These are phyloP conservation scores for Vesta saturnalis DNA, from an alignment of 2,888 invertebrate genomes.

Conservation along the genomic window DNA sequence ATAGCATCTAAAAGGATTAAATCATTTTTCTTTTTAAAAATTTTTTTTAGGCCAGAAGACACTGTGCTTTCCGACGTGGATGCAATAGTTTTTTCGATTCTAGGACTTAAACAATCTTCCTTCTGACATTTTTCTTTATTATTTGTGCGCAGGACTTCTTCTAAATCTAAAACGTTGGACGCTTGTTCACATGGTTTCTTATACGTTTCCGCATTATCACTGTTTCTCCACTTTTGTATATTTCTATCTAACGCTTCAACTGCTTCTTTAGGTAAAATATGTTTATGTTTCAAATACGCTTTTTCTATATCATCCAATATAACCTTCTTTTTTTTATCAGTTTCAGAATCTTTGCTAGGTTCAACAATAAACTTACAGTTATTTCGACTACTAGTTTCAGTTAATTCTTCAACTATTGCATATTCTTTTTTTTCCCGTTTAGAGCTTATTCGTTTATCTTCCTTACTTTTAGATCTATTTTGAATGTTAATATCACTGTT, in stretches of 20 bases:
- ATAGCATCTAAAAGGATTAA: slow-evolving; percentile 4
- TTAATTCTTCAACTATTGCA: too few relatives aligned
- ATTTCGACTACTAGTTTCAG: too few relatives aligned
- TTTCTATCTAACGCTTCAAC: slow-evolving; percentile 7
- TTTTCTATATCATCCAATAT: slow-evolving; percentile 11
- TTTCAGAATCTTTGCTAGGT: not conserved
- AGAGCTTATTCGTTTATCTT: not conserved
- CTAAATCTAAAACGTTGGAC: not conserved
- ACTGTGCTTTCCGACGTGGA: not conserved
- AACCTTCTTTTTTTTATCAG: not conserved
- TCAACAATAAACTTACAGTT: too few relatives aligned
- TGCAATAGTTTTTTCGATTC: not conserved
- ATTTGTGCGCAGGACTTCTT: too few relatives aligned
- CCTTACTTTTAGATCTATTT: not conserved
- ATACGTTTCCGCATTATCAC: not conserved
- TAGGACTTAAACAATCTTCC: not conserved
- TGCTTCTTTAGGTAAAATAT: not conserved
- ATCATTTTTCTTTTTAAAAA: not conserved
- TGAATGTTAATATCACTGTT: not conserved
- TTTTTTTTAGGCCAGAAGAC: not conserved
- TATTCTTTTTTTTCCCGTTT: not conserved
- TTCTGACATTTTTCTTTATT: not conserved
- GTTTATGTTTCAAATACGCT: slow-evolving; percentile 10
- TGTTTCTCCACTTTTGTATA: slow-evolving; percentile 2
- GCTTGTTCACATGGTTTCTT: not conserved